phyloP scores from a whole-genome alignment of 2,888 invertebrate genomes.

The Sinelater perroti region DNA sequence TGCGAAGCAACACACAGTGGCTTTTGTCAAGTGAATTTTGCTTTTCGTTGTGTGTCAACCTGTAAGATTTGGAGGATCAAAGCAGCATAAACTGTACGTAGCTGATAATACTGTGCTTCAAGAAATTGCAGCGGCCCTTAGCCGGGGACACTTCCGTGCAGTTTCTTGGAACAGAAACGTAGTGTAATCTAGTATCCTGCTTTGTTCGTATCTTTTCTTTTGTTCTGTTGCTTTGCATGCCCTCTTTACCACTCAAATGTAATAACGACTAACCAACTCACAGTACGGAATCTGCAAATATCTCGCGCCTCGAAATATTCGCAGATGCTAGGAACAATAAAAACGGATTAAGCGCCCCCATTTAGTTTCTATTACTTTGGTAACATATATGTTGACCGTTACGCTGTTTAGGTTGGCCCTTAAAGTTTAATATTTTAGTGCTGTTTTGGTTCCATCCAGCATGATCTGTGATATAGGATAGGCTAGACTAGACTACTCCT shows the following conservation, averaged over 20 bases:
- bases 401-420: constrained; percentile 27
- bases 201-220: constrained; percentile 32
- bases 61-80: constrained; percentile 38
- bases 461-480: constrained; percentile 48
- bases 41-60: constrained; percentile 48
- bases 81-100: constrained; percentile 38
- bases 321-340: constrained; percentile 49
- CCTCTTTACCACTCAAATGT: no score
- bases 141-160: neutral
- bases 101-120: constrained; percentile 28
- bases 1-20: constrained; percentile 57
- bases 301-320: constrained; percentile 20
- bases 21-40: constrained; percentile 55
- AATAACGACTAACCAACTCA: constrained; percentile 28
- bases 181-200: constrained; percentile 35
- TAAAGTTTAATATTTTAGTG: constrained; percentile 40
- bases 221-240: constrained; percentile 26
- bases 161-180: constrained; percentile 27
- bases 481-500: constrained; percentile 7
- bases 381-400: constrained; percentile 22
- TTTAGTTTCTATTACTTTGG: constrained; percentile 41
- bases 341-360: constrained; percentile 53
- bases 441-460: constrained; percentile 47
- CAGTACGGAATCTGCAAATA: constrained; percentile 25
- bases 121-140: constrained; percentile 9